Evolutionary conservation across 2,888 invertebrate genomes (phyloP), one percentile per base, ranked within the genome.

Genomic region (Melipona bicolor): DNA sequence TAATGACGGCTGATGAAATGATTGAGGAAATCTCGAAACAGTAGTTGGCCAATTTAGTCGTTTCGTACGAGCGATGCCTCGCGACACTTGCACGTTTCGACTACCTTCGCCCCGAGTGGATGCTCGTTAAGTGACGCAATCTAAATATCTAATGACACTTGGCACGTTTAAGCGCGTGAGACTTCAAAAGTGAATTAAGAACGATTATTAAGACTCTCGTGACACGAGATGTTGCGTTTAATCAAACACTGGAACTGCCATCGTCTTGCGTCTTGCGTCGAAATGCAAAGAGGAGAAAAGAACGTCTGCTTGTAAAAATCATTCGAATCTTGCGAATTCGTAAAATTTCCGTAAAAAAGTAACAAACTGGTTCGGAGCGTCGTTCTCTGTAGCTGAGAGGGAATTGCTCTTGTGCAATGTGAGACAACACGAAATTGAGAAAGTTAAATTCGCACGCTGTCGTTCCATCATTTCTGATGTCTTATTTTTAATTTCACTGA

Each of bases 21-120:
- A 92, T 92, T 91, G 92, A 92, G 92, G 92, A 92, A 92, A 92
- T 91, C 90, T 91, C 82, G 88, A 88, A 90, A 89, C 88, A 82
- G 87, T 90, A 87, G 81, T 83, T 80, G 80, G 74, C 81, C 85
- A 88, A 89, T 90, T 89, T 87, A 88, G 88, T 84, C 85, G 83
- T 90, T 86, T 86, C 82, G 81, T 83, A 81, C 68, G 74, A 74
- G 74, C 78, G 76, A 81, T 85, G 76, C 61, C 72, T 71, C 62
- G 50, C 73, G 79, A 65, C 71, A 68, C 67, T 68, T 83, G 56
- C n/a, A 68, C 62, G 62, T 54, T 77, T 64, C 65, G 27, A 75
- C 72, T 69, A 70, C 54, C 32, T 61, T 78, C 69, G n/a, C 27
- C 77, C 56, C 43, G 4, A 32, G 27, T 70, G 36, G 61, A 56